phyloP scores from a whole-genome alignment of 2,797 vertebrate genomes.

The Protonibea diacanthus region DNA sequence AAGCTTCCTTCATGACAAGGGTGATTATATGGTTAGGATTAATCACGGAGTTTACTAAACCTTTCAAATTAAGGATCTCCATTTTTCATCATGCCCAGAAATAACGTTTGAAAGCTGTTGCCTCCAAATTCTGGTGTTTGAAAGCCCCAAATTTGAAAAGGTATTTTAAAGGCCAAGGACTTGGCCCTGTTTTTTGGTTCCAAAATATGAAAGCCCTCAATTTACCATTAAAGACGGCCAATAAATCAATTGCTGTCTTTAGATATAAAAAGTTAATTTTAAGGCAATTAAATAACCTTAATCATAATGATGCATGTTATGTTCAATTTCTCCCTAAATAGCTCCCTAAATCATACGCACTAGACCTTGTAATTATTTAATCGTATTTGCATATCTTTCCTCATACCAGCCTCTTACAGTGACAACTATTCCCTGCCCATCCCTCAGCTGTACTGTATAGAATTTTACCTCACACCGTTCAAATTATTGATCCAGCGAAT shows the following conservation, averaged over 20 bases:
- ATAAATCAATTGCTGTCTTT: too few relatives aligned
- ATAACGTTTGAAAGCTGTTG: background rate
- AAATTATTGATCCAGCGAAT: slow-evolving; percentile 18
- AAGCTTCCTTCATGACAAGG: slow-evolving; percentile 28
- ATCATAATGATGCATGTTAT: too few relatives aligned
- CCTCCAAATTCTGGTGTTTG: background rate
- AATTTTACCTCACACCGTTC: background rate
- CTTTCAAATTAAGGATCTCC: slow-evolving; percentile 11
- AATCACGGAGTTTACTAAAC: slow-evolving; percentile 20
- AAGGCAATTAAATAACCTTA: too few relatives aligned
- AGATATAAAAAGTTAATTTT: too few relatives aligned
- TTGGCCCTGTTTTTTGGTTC: background rate
- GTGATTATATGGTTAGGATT: slow-evolving; percentile 25
- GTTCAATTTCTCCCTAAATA: too few relatives aligned
- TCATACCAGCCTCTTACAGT: background rate
- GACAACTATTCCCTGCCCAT: background rate
- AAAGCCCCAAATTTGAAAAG: background rate
- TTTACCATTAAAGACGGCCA: background rate
- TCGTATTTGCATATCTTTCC: background rate
- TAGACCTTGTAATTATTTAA: background rate
- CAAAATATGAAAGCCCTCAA: background rate
- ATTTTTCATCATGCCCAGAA: background rate
- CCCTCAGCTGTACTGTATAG: background rate
- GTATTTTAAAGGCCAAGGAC: background rate
- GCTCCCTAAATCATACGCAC: too few relatives aligned